Evolutionary conservation across 2,888 invertebrate genomes (phyloP), one percentile per base, ranked within the genome.

Genomic region (Pyrgus malvae): DNA sequence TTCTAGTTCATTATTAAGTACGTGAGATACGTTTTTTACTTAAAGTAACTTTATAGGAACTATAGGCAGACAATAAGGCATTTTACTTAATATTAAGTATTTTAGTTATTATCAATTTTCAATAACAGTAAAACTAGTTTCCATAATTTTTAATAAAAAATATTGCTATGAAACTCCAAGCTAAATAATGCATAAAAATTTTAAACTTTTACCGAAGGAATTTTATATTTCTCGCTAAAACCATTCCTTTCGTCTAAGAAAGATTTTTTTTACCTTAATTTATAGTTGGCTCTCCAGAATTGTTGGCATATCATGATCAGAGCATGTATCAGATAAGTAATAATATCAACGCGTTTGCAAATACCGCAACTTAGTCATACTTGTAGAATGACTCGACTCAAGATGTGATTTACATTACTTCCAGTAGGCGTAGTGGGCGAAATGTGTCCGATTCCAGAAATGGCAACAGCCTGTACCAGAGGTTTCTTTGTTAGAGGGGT

Each of bases 361-460:
- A 58, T 25, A 56, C 63, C 59, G 62, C 57, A 58, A 73, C 66
- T 78, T 78, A 78, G 74, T 75, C 72, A 76, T 64, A 62, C 48
- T 42, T 17, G 44, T 45, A 56, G 64, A 65, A 67, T 70, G 75
- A 78, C 71, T 74, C 69, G 73, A 60, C 38, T 58, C 62, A 67
- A 72, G 74, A 75, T 76, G 71, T 76, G 79, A 82, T 80, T 81
- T 78, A 80, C 74, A 75, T 74, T 71, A 74, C 76, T 76, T 77
- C 68, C 71, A 65, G 83, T 78, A 76, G 81, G 80, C 77, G 78
- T 76, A 68, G 65, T 65, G 65, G 69, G 69, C 66, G 67, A 73
- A 72, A 72, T 71, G 71, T 72, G 72, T 76, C 68, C 67, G 68
- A 69, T 77, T 79, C 76, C 78, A 80, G 78, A 80, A 80, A 80